Conservation (phyloP, 1,140 invertebrate genomes). For the Bombus pascuorum region DNA sequence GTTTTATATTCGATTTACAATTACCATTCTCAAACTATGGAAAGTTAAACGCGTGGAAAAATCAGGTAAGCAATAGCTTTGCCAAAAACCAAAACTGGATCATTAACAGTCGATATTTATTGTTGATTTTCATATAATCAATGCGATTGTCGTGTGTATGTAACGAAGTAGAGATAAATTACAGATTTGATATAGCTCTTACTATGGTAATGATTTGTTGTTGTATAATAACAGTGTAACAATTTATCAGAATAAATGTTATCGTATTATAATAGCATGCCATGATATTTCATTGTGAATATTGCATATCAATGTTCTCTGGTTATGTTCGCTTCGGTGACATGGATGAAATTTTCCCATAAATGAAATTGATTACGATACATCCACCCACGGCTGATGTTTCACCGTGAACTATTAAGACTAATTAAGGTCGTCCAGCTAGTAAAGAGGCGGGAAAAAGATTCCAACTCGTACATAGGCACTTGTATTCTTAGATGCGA, state of each 20-base stretch:
- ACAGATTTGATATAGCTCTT: background rate
- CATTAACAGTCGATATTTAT: background rate
- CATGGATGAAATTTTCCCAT: background rate
- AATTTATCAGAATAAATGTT: background rate
- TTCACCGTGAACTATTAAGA: constrained; percentile 14
- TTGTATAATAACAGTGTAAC: too few species aligned
- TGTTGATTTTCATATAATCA: background rate
- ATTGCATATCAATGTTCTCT: background rate
- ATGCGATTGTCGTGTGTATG: background rate
- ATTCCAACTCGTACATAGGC: constrained; percentile 16
- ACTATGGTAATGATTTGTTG: background rate
- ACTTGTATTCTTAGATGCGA: constrained; percentile 43
- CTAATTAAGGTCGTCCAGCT: background rate
- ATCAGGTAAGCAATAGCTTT: too few species aligned
- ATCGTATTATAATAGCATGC: background rate
- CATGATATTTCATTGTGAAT: background rate
- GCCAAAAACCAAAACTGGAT: background rate
- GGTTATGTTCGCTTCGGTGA: background rate
- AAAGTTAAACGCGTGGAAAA: too few species aligned
- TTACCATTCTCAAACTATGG: too few species aligned
- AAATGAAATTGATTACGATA: too few species aligned
- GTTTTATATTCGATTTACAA: too few species aligned
- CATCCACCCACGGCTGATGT: background rate
- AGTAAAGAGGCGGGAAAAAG: background rate
- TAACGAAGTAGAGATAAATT: background rate